phyloP scores from a whole-genome alignment of 1,140 invertebrate species.

The Odontomachus brunneus region DNA sequence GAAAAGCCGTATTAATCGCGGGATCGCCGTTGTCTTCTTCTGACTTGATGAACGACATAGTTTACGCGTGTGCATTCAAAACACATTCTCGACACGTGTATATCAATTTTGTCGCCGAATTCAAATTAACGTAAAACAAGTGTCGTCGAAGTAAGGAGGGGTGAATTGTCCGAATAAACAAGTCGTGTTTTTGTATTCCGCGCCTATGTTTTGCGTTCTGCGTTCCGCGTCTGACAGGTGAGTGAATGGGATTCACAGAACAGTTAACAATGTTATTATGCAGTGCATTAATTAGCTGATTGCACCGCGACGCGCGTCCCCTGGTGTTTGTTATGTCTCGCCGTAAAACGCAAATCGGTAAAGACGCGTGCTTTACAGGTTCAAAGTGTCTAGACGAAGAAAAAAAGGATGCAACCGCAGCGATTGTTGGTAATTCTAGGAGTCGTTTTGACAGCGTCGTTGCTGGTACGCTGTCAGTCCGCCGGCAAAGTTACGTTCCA shows the following conservation, averaged over 20 bases:
- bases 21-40: background rate
- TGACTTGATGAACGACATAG: background rate
- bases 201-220: too few species aligned
- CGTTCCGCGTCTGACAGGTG: too few species aligned
- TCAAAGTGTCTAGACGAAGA: conserved; percentile 17
- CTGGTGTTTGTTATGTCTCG: background rate
- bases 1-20: too few species aligned
- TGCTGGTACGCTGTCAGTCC: conserved; percentile 68
- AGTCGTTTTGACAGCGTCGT: conserved; percentile 72
- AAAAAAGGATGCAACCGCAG: conserved; percentile 77
- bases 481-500: conserved; percentile 77
- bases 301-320: background rate
- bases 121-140: background rate
- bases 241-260: too few species aligned
- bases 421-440: conserved; percentile 76
- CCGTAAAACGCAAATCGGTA: conserved; percentile 36
- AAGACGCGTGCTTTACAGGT: conserved; percentile 51
- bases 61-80: background rate
- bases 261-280: too few species aligned
- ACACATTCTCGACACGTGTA: background rate
- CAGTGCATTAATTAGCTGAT: background rate
- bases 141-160: background rate
- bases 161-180: background rate
- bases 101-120: background rate
- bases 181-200: too few species aligned